Evolutionary conservation across 2,888 invertebrate species (phyloP), one percentile per base, ranked within the genome.

Genomic region (Hermaeophaga mercurialis): DNA sequence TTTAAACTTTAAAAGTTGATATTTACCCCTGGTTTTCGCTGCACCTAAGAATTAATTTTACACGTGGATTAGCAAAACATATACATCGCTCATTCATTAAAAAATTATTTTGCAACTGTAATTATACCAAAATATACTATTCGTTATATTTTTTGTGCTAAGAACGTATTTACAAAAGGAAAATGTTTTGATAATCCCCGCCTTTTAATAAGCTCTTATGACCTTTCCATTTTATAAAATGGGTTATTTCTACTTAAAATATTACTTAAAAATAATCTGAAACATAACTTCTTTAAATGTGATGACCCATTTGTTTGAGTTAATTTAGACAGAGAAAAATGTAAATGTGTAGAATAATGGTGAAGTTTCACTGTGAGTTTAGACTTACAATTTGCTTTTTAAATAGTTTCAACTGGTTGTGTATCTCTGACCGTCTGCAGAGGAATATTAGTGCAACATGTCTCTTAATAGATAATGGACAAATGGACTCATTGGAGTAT

Each of bases 211-310:
- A 36, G 36, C 36, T 36, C 36, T 15, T 36, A 17, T 7, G 17
- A 36, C 36, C 15, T 36, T 17, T 36, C 36, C 17, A 17, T 36
- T 8, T 36, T 8, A 17, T 22, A 43, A 1, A 3, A 34, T 49
- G 31, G 24, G 19, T 33, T 49, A 49, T 18, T 36, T 9, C 12
- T 49, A 39, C 39, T 15, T 22, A 2, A 39, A 26, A 48, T 26
- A 39, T 39, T 50, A 41, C 50, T 31, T 50, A 41, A 41, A 50
- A 50, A 50, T 50, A 50, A 50, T 50, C 41, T 50, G 50, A 41
- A 41, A 50, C 49, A 39, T 49, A 49, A 49, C 50, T 15, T 49
- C 33, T 33, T 31, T 41, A 41, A 33, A 9, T 31, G 19, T 41
- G 41, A 50, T 41, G 11, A 26, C 33, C 34, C 34, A 28, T 18